Evolutionary conservation across 1,140 invertebrate species (phyloP), one percentile per base, ranked within the genome.

Genomic region (Oscheius sp.): DNA sequence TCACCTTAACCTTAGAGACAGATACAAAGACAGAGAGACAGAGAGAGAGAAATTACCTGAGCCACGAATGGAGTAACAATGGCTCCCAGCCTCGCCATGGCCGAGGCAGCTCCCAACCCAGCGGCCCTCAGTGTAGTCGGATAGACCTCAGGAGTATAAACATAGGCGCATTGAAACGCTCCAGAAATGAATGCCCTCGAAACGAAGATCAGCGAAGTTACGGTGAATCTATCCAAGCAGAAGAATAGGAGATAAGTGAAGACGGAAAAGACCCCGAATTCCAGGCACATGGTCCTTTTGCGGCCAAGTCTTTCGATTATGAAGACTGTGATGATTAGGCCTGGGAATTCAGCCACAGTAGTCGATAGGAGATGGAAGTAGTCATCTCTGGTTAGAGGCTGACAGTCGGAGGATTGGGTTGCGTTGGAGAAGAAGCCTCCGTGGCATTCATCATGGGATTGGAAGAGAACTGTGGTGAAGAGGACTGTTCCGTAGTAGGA

Each of bases 401-500:
- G 89, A 85, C 91, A 93, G 85, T 90, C 92, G 7, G 88, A 76
- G 69, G 85, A 86, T 72, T 76, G 79, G 26, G 85, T 80, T 58
- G 84, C 77, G 2, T 78, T 68, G 28, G 78, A 58, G 76, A 77
- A 52, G 69, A 78, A 28, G 46, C 83, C 77, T 66, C 88, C 87
- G 78, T 87, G 86, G 69, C 87, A 88, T 75, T 84, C 84, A 78
- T 87, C 86, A 26, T 83, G 84, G 38, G 83, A 83, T 80, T 93
- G 91, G 86, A 97, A 92, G 32, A 97, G 86, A 85, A 96, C 94
- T 1, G 94, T 96, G 0, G 93, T 94, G 90, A 97, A 93, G 49
- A 97, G 86, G 2, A 97, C 93, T 36, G 96, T 88, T 1, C 94
- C 94, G 85, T 97, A 97, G 84, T 97, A 97, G 79, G 92, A 94